Evolutionary conservation across 1,140 invertebrate genomes (phyloP).

Genomic region (Drosophila repletoides): DNA sequence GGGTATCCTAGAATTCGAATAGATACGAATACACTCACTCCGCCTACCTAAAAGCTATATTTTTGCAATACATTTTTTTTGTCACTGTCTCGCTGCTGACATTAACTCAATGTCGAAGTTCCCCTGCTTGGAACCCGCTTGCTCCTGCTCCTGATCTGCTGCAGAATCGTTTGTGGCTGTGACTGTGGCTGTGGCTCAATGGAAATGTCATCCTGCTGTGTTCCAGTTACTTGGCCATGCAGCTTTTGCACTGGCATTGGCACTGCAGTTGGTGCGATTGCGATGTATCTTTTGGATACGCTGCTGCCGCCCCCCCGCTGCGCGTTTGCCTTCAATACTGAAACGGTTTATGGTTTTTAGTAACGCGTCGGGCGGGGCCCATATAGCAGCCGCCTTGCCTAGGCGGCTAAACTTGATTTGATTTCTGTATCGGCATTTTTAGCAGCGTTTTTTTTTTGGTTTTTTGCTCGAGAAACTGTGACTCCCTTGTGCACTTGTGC

Average conservation of each 20-base stretch:
- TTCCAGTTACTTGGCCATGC: constrained; percentile 72
- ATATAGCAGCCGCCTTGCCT: constrained; percentile 40
- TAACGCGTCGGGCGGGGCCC: constrained; percentile 43
- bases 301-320: constrained; percentile 49
- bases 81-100: constrained; percentile 30
- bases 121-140: neutral
- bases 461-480: constrained; percentile 30
- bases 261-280: constrained; percentile 25
- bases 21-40: neutral
- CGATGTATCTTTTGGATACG: constrained; percentile 62
- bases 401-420: constrained; percentile 71
- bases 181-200: constrained; percentile 59
- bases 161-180: constrained; percentile 7
- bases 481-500: constrained; percentile 67
- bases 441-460: constrained; percentile 6
- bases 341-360: constrained; percentile 76
- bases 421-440: constrained; percentile 42
- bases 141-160: constrained; percentile 1
- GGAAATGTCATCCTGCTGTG: constrained; percentile 80
- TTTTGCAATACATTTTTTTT: too few species aligned
- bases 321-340: constrained; percentile 73
- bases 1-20: neutral
- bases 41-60: neutral
- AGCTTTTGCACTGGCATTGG: constrained; percentile 43
- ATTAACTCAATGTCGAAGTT: constrained; percentile 62